Conservation (phyloP, 2,113 vertebrate species). For the Campylomormyrus numenius region DNA sequence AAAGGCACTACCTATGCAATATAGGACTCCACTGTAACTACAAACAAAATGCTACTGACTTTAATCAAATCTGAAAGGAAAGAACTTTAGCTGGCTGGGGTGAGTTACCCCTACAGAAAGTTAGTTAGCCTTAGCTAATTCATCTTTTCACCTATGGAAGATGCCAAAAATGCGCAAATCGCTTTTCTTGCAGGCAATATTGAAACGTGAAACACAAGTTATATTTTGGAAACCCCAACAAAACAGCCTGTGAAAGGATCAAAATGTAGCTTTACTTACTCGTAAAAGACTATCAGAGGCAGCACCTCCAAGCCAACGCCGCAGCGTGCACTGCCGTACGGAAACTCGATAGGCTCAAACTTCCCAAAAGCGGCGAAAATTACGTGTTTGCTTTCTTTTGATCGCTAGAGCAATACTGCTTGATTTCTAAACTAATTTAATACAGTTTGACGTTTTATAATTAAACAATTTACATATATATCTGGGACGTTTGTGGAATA, state of each 20-base stretch:
- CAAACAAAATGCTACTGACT: background rate
- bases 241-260: background rate
- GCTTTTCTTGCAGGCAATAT: background rate
- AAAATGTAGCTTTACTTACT: slow-evolving; percentile 1
- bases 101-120: background rate
- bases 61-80: background rate
- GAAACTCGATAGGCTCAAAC: background rate
- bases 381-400: background rate
- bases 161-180: background rate
- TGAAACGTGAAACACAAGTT: background rate
- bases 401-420: background rate
- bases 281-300: background rate
- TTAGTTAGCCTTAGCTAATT: background rate
- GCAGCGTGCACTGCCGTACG: background rate
- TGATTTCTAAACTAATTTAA: background rate
- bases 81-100: background rate
- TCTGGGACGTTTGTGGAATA: background rate
- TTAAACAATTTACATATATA: background rate
- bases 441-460: background rate
- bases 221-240: background rate
- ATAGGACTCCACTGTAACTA: background rate
- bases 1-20: background rate
- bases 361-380: background rate
- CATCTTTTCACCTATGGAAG: background rate
- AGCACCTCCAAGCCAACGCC: background rate